Conservation (phyloP, 2,797 vertebrate genomes). For the Urocyon cinereoargenteus region DNA sequence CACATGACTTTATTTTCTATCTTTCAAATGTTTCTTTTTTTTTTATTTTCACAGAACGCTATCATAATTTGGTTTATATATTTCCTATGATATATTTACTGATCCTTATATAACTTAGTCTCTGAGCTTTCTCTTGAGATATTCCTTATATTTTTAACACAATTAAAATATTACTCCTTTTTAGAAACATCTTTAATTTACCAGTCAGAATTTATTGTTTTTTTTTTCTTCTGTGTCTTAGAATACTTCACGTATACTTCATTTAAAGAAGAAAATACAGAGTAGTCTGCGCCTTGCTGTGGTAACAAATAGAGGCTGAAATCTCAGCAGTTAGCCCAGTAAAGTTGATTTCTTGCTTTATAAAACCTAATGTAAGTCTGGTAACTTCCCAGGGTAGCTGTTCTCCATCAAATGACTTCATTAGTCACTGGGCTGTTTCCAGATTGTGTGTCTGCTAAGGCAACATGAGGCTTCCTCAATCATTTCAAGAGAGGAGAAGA, state of each 20-base stretch:
- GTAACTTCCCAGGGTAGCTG: not conserved
- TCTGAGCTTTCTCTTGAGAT: not conserved
- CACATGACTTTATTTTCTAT: not conserved
- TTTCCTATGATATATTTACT: not conserved
- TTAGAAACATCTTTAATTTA: not conserved
- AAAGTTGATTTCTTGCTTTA: not conserved
- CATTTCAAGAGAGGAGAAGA: not conserved
- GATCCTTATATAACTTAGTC: not conserved
- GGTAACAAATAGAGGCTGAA: not conserved
- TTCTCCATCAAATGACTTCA: constrained; percentile 10
- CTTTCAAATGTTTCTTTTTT: not conserved
- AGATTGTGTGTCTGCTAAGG: not conserved
- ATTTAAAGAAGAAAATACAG: constrained; percentile 17
- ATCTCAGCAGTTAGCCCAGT: not conserved
- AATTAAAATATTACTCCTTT: not conserved
- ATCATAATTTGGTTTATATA: not conserved
- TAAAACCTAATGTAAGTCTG: not conserved
- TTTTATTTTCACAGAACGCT: not conserved
- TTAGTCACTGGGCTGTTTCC: not conserved
- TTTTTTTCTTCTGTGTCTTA: not conserved
- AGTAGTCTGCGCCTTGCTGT: not conserved
- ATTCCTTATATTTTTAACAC: not conserved
- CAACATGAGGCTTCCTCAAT: not conserved
- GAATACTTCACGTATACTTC: not conserved
- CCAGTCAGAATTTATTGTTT: not conserved